phyloP scores from a whole-genome alignment of 2,888 invertebrate genomes.

The Archaeoteleia sp. region DNA sequence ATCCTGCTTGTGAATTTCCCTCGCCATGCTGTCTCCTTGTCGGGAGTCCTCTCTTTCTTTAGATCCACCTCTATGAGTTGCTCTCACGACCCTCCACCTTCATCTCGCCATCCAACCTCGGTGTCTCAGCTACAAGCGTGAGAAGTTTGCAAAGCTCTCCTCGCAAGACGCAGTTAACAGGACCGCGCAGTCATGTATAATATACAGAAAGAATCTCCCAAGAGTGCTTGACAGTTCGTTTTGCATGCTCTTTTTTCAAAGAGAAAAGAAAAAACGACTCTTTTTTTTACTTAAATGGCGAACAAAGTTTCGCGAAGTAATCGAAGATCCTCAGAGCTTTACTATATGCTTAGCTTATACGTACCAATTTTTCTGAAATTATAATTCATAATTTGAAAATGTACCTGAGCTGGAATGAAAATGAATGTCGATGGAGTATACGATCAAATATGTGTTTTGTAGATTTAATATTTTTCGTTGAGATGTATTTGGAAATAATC shows the following conservation, averaged over 20 bases:
- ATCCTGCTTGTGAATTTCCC: constrained; percentile 38
- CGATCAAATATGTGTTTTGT: too few relatives aligned
- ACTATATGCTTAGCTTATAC: too few relatives aligned
- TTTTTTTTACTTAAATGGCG: constrained; percentile 28
- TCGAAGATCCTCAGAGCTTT: constrained; percentile 10
- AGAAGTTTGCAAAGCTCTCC: constrained; percentile 71
- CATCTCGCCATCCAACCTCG: constrained; percentile 38
- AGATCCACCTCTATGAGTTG: constrained; percentile 23
- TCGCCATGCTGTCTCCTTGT: background rate
- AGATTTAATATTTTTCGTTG: too few relatives aligned
- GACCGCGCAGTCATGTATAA: constrained; percentile 63
- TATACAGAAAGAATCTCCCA: constrained; percentile 67
- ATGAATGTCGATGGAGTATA: too few relatives aligned
- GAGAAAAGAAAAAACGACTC: constrained; percentile 18
- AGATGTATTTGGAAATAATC: too few relatives aligned
- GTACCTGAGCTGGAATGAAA: too few relatives aligned
- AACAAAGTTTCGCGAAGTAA: constrained; percentile 22
- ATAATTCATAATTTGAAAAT: too few relatives aligned
- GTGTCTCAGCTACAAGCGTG: constrained; percentile 60
- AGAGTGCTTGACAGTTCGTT: constrained; percentile 69
- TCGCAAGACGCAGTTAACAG: constrained; percentile 68
- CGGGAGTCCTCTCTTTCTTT: constrained; percentile 5
- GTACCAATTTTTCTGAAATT: too few relatives aligned
- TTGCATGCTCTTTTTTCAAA: constrained; percentile 63
- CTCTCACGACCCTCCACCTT: constrained; percentile 11